Evolutionary conservation across 2,888 invertebrate genomes (phyloP).

Genomic region (Drosophila yooni): DNA sequence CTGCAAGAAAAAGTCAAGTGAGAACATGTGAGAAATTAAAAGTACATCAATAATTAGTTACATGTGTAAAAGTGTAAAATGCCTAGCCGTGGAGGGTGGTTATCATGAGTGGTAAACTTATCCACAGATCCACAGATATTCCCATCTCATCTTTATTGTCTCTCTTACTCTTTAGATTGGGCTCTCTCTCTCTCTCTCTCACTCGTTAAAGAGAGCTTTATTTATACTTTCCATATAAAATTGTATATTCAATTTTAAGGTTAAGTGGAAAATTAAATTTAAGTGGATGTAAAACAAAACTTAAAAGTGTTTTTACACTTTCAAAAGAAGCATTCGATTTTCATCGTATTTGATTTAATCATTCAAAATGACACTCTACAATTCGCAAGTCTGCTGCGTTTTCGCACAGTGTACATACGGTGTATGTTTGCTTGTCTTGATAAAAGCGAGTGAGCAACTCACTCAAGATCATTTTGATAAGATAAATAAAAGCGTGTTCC

Average conservation of each 20-base stretch:
- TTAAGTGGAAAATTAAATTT: neutral
- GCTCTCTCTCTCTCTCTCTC: neutral
- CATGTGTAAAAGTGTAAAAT: neutral
- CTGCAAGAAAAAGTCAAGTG: constrained; percentile 44
- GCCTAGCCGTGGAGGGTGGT: neutral
- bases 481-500: constrained; percentile 59
- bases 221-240: neutral
- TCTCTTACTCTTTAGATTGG: neutral
- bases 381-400: constrained; percentile 6
- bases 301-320: too few relatives aligned
- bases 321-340: neutral
- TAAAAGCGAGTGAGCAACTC: constrained; percentile 8
- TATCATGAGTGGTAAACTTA: neutral
- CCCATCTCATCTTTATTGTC: neutral
- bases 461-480: constrained; percentile 77
- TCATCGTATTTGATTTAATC: neutral
- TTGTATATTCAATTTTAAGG: neutral
- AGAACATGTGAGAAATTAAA: neutral
- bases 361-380: rapidly evolving
- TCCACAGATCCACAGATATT: neutral
- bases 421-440: constrained; percentile 7
- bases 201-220: neutral
- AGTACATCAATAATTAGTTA: neutral
- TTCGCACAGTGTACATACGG: constrained; percentile 38
- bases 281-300: neutral